Conservation (phyloP, 2,797 vertebrate species). For the Arnoldichthys spilopterus region DNA sequence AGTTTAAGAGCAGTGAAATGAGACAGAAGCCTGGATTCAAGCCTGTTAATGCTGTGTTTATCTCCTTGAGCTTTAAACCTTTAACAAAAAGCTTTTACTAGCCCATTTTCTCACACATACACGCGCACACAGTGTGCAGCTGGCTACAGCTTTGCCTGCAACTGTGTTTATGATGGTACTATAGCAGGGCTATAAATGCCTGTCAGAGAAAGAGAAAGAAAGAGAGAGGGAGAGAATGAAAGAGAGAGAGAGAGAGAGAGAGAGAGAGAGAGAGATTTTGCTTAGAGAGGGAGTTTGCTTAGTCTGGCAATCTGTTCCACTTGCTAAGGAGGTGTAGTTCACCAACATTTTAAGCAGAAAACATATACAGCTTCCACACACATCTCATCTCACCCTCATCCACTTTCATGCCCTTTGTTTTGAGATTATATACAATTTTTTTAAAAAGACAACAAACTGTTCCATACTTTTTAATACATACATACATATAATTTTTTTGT, state of each 20-base stretch:
- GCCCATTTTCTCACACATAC: background rate
- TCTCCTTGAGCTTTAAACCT: conserved; percentile 59
- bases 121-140: conserved; percentile 32
- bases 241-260: conserved; percentile 27
- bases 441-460: too few relatives aligned
- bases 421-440: background rate
- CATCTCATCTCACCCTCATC: conserved; percentile 2
- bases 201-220: conserved; percentile 39
- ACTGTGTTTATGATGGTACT: conserved; percentile 52
- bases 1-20: background rate
- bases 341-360: conserved; percentile 62
- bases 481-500: too few relatives aligned
- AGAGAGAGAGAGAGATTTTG: too few relatives aligned
- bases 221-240: conserved; percentile 30
- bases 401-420: background rate
- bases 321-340: conserved; percentile 62
- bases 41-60: conserved; percentile 82
- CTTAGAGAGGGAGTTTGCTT: background rate
- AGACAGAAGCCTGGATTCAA: conserved; percentile 59
- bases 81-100: conserved; percentile 24
- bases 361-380: conserved; percentile 31
- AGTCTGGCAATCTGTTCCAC: conserved; percentile 58
- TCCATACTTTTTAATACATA: too few relatives aligned
- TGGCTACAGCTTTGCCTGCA: conserved; percentile 44
- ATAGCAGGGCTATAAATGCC: conserved; percentile 52